These are phyloP conservation scores for Seriola dumerili DNA, from an alignment of 2,113 vertebrate genomes.

Conservation along the genomic window DNA sequence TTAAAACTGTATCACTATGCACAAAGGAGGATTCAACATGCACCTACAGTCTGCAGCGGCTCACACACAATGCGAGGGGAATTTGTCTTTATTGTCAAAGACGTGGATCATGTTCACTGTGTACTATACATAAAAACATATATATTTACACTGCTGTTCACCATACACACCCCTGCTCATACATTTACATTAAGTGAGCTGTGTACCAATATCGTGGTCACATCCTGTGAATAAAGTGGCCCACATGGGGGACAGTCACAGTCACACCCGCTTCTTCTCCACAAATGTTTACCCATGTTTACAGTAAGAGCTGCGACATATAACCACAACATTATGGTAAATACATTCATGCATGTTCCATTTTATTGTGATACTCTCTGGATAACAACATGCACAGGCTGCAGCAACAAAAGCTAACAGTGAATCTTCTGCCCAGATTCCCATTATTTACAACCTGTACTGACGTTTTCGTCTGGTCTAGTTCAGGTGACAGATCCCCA, in stretches of 20 bases:
- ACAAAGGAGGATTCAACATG: slow-evolving; percentile 23
- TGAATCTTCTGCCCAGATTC: not conserved
- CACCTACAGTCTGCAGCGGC: not conserved
- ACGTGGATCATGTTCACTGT: slow-evolving; percentile 7
- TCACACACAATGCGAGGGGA: not conserved
- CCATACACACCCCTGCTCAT: not conserved
- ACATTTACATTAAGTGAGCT: slow-evolving; percentile 6
- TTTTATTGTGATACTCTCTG: not conserved
- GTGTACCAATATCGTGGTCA: not conserved
- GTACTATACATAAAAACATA: slow-evolving; percentile 3
- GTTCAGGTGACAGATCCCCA: not conserved
- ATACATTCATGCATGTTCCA: not conserved
- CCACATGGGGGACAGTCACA: not conserved
- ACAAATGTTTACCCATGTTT: not conserved
- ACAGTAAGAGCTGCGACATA: not conserved
- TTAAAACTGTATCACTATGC: slow-evolving; percentile 54
- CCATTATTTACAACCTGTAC: not conserved
- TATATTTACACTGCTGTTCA: slow-evolving; percentile 5
- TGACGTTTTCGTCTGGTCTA: not conserved
- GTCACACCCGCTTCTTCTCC: not conserved
- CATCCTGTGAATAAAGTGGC: slow-evolving; percentile 4
- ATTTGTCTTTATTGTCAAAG: slow-evolving; percentile 23
- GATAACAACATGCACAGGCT: not conserved
- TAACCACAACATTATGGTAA: not conserved
- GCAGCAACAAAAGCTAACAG: not conserved